Evolutionary conservation across 2,797 vertebrate species (phyloP).

Genomic region (Clarias fuscus): DNA sequence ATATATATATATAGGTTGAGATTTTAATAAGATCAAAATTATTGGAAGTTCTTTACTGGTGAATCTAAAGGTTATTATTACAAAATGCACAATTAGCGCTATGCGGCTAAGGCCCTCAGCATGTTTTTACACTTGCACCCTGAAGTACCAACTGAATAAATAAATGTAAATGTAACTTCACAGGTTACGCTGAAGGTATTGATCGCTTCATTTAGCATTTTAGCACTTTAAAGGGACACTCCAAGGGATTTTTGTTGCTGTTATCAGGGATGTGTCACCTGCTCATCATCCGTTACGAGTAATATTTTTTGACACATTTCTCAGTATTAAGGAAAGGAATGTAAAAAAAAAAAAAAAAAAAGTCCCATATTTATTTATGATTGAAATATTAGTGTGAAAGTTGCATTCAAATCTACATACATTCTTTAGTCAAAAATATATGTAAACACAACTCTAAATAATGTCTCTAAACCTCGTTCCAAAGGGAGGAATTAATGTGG

Average conservation of each 20-base stretch:
- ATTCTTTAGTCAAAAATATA: background rate
- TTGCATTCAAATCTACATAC: no score
- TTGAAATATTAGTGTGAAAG: no score
- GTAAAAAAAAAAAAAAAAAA: background rate
- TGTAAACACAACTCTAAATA: background rate
- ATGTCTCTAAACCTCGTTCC: background rate
- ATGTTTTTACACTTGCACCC: background rate
- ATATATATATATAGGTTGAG: background rate
- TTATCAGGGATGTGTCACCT: no score
- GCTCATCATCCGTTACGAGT: background rate
- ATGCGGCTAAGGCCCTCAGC: background rate
- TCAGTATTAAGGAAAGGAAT: background rate
- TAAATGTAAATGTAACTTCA: background rate
- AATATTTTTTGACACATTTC: background rate
- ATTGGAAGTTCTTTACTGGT: background rate
- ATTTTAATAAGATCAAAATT: background rate
- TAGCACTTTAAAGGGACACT: background rate
- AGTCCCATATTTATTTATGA: background rate
- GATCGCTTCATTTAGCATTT: background rate
- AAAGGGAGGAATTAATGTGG: background rate
- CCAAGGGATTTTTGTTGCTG: background rate
- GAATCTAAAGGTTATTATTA: background rate
- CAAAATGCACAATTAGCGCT: background rate
- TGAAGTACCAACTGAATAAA: background rate
- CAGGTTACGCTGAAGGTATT: background rate